Conservation (phyloP, 2,888 invertebrate species). For the Agrotis puta region DNA sequence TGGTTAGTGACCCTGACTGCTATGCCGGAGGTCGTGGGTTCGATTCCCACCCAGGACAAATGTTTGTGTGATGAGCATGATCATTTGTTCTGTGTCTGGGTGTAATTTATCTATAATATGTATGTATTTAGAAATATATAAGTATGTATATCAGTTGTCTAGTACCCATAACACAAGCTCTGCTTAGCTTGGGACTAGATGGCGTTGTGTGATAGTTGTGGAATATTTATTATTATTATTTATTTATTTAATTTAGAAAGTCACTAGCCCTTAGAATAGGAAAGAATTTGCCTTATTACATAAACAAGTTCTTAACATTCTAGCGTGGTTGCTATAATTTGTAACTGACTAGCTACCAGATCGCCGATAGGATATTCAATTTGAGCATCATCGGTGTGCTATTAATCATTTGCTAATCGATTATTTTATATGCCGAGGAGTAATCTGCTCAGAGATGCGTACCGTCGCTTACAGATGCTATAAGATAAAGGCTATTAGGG, state of each 20-base stretch:
- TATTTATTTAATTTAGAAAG: not conserved
- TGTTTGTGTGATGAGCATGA: no score
- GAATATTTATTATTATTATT: no score
- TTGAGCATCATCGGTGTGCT: slow-evolving; percentile 52
- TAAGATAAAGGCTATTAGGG: slow-evolving; percentile 44
- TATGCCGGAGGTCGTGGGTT: no score
- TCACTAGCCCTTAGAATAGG: not conserved
- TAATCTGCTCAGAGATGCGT: slow-evolving; percentile 57
- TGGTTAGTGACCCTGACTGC: no score
- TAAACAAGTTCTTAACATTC: slow-evolving; percentile 48
- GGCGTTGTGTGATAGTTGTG: no score
- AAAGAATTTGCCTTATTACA: slow-evolving; percentile 21
- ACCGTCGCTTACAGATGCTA: slow-evolving; percentile 52
- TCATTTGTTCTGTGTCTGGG: no score
- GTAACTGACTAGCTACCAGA: slow-evolving; percentile 61
- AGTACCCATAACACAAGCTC: no score
- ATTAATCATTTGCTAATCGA: slow-evolving; percentile 66
- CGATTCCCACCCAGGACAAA: no score
- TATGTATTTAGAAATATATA: no score
- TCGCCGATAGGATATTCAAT: slow-evolving; percentile 63
- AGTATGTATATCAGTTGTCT: no score
- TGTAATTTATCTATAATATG: no score
- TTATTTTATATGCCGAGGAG: slow-evolving; percentile 58
- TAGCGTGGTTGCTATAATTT: slow-evolving; percentile 52
- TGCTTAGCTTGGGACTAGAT: no score